Evolutionary conservation across 92 coral and sea anemone species (phyloP).

Genomic region (Epizoanthus rinbou): DNA sequence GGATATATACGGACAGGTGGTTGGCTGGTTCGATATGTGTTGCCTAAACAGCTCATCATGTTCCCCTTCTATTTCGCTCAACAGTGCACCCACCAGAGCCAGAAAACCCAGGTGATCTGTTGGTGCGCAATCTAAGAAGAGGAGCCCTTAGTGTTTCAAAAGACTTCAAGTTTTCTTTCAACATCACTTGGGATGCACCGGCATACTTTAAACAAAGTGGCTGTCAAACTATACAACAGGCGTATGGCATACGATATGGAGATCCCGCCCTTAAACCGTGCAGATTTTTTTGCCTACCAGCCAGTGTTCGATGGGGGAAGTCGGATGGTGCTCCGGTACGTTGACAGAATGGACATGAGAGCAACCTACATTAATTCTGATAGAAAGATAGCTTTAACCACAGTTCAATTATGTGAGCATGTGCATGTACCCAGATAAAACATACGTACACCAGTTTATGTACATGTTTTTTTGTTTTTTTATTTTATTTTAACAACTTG

Average conservation of each 20-base stretch:
- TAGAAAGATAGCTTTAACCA: too few species aligned
- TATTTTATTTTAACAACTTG: too few species aligned
- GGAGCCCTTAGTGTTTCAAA: constrained; percentile 1
- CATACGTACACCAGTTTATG: too few species aligned
- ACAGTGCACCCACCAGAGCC: constrained; percentile 26
- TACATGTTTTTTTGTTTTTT: too few species aligned
- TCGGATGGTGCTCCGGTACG: background rate
- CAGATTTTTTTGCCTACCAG: background rate
- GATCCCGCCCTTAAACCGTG: background rate
- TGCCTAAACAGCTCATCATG: too few species aligned
- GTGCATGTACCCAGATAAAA: too few species aligned
- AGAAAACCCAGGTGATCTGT: background rate
- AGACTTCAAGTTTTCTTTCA: constrained; percentile 30
- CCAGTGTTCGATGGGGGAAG: background rate
- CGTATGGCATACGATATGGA: background rate
- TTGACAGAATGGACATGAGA: background rate
- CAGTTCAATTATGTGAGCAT: too few species aligned
- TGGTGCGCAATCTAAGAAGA: constrained; percentile 32
- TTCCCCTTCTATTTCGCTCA: background rate
- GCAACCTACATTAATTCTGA: too few species aligned
- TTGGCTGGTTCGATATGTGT: too few species aligned
- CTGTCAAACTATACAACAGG: background rate
- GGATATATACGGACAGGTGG: too few species aligned
- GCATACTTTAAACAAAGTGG: constrained; percentile 11
- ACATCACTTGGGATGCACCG: constrained; percentile 37